A percentile compares a stretch with the other conserved stretches of the same genome.
phyloP scores from a whole-genome alignment of 2,888 invertebrate genomes.

The Hemicrepidius hirtus region DNA sequence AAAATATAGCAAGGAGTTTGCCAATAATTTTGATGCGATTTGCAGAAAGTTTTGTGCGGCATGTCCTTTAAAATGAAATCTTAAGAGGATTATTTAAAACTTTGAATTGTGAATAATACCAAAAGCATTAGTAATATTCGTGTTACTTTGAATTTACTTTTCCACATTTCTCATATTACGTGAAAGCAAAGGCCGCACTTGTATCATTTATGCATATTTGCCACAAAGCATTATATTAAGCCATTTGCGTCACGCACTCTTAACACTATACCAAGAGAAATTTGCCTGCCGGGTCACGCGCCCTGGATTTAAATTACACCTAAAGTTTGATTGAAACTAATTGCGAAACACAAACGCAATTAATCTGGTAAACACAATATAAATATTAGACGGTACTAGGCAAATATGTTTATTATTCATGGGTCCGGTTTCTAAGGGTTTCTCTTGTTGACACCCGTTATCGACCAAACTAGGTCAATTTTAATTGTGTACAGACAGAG shows the following conservation, averaged over 20 bases:
- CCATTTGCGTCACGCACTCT: constrained; percentile 31
- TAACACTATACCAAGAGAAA: constrained; percentile 10
- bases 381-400: constrained; percentile 27
- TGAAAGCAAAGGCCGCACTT: constrained; percentile 26
- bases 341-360: constrained; percentile 33
- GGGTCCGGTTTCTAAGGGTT: neutral
- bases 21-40: too few relatives aligned
- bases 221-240: constrained; percentile 13
- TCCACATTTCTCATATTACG: constrained; percentile 11
- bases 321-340: constrained; percentile 32
- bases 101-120: too few relatives aligned
- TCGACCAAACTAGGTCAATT: neutral
- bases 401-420: constrained; percentile 28
- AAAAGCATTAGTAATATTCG: neutral
- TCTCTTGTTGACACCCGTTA: neutral
- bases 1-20: too few relatives aligned
- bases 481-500: neutral
- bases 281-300: constrained; percentile 32
- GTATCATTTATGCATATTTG: constrained; percentile 17
- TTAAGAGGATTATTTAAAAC: too few relatives aligned
- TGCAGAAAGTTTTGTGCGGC: too few relatives aligned
- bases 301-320: constrained; percentile 30
- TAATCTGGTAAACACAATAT: constrained; percentile 24
- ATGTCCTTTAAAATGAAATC: too few relatives aligned
- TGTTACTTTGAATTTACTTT: neutral